These are phyloP conservation scores for Ophion ventricosus DNA, from an alignment of 2,888 invertebrate genomes.

Conservation along the genomic window DNA sequence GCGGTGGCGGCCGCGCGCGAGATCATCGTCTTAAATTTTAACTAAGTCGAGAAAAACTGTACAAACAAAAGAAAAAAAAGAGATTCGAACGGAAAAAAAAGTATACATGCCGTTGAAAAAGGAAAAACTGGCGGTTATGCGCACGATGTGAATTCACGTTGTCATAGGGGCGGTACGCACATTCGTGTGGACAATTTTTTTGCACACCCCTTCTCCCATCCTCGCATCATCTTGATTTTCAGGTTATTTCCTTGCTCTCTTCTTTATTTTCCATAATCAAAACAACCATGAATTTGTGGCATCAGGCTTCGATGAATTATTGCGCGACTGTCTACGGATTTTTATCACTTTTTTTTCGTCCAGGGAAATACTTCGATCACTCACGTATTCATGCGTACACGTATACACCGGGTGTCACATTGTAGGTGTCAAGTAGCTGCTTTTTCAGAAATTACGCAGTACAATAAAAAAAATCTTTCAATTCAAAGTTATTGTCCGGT, in stretches of 20 bases:
- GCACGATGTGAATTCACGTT: conserved; percentile 55
- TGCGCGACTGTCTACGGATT: background rate
- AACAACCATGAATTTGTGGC: background rate
- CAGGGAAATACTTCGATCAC: background rate
- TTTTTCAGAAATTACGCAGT: background rate
- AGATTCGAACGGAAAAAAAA: background rate
- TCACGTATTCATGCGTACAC: background rate
- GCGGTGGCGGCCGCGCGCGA: conserved; percentile 34
- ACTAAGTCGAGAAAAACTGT: conserved; percentile 51
- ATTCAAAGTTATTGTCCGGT: too few species aligned
- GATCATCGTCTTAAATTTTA: conserved; percentile 62
- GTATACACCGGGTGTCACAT: background rate
- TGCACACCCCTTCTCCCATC: background rate
- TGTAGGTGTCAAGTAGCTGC: background rate
- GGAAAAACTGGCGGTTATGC: conserved; percentile 47
- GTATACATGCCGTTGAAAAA: background rate
- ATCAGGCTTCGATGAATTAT: background rate
- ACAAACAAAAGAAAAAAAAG: conserved; percentile 10
- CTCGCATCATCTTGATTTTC: conserved; percentile 5
- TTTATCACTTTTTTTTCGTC: conserved; percentile 1
- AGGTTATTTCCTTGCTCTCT: conserved; percentile 14
- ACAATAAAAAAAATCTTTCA: too few species aligned
- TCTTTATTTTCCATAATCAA: conserved; percentile 14
- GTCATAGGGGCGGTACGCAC: conserved; percentile 27
- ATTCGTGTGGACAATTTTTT: conserved; percentile 2